A percentile compares a stretch with the other conserved stretches of the same genome.
phyloP scores from a whole-genome alignment of 1,140 invertebrate genomes.

The Drosophila bipectinata region DNA sequence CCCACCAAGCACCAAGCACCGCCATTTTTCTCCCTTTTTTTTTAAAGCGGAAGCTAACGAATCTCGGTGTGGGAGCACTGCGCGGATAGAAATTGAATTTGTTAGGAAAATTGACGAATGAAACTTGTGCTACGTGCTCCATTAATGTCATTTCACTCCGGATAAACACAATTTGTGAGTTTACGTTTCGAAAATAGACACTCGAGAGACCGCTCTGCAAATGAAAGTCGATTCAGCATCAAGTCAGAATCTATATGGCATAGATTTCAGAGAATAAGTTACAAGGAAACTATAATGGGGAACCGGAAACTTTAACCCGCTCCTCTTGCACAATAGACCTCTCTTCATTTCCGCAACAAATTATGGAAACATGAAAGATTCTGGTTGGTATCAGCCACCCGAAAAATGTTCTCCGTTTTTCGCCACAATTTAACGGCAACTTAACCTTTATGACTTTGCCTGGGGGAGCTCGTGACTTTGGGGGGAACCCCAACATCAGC shows the following conservation, averaged over 20 bases:
- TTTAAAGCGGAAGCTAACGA: constrained; percentile 36
- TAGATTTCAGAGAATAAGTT: too few relatives aligned
- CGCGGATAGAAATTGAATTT: constrained; percentile 54
- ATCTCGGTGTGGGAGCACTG: constrained; percentile 22
- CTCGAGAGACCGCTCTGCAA: constrained; percentile 4
- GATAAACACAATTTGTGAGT: constrained; percentile 22
- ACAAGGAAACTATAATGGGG: not conserved
- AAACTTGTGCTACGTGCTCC: constrained; percentile 47
- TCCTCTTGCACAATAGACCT: not conserved
- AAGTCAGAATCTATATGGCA: not conserved
- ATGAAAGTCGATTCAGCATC: not conserved
- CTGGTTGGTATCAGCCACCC: constrained; percentile 16
- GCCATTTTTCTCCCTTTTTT: not conserved
- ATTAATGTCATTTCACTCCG: constrained; percentile 37
- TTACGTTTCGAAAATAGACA: constrained; percentile 15
- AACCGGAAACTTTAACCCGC: not conserved
- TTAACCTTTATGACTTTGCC: constrained; percentile 25
- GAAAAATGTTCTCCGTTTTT: constrained; percentile 42
- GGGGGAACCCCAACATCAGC: not conserved
- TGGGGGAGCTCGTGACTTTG: constrained; percentile 8
- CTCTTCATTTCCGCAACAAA: constrained; percentile 26
- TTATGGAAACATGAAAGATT: constrained; percentile 20
- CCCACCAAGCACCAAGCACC: not conserved
- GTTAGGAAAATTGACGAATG: constrained; percentile 47
- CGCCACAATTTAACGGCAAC: constrained; percentile 65